Evolutionary conservation across 2,888 invertebrate species (phyloP).

Genomic region (Mantis religiosa): DNA sequence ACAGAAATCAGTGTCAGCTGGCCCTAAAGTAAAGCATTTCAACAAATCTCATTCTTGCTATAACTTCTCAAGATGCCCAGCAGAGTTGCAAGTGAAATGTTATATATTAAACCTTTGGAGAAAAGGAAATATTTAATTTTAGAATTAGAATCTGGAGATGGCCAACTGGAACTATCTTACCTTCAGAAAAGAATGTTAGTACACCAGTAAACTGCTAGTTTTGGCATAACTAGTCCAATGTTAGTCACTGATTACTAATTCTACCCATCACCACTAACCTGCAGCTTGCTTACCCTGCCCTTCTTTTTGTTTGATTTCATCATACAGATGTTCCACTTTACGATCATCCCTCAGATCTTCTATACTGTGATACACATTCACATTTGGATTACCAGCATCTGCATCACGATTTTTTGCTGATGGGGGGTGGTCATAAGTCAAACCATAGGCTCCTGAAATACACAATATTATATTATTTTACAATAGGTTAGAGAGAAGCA

Average conservation of each 20-base stretch:
- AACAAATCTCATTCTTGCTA: too few species aligned
- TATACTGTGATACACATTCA: constrained; percentile 72
- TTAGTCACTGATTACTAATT: background rate
- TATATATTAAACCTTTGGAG: too few species aligned
- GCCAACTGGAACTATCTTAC: background rate
- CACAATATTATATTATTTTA: background rate
- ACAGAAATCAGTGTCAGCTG: too few species aligned
- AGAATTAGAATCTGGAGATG: too few species aligned
- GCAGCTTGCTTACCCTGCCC: constrained; percentile 38
- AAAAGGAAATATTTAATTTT: too few species aligned
- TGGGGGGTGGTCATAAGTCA: constrained; percentile 61
- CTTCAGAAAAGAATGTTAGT: background rate
- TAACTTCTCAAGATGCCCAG: too few species aligned
- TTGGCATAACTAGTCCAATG: background rate
- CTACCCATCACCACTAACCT: background rate
- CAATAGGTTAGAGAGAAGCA: too few species aligned
- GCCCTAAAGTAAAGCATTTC: too few species aligned
- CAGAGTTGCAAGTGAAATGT: too few species aligned
- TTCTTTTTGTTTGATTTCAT: constrained; percentile 83
- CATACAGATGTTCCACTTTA: constrained; percentile 79
- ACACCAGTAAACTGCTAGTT: background rate
- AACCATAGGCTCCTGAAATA: constrained; percentile 43
- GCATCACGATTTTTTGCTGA: constrained; percentile 78
- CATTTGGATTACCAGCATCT: constrained; percentile 78
- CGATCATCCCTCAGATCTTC: constrained; percentile 59